Base-by-base conservation (phyloP, 2,113 vertebrate genomes). In the Paradoxurus hermaphroditus region DNA sequence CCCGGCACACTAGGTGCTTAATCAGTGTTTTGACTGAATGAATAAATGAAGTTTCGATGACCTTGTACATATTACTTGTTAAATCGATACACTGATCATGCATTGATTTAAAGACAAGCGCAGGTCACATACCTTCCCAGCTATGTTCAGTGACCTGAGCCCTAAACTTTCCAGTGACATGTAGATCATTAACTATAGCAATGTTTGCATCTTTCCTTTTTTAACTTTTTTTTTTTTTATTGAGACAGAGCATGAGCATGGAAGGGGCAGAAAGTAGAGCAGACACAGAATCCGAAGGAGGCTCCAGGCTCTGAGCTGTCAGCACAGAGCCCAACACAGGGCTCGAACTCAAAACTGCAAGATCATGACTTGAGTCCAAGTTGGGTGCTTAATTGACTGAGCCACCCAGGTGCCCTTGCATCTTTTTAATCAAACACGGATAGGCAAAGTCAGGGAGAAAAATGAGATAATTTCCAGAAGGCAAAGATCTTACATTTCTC, bases 151-250 rank as follows among this genome's bases (percentile, higher is more conserved):
- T 29, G 51, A 68, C 6, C 44, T 83, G 56, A 83, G 16, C 39
- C 3, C 36, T 62, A 25, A 75, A 75, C 49, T 90, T 89, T 88
- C 68, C 75, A 92, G 56, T 34, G 70, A 16, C 62, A 86, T 49
- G 27, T 31, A 93, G 27, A 44, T 56, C 1, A 91, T 75, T 70
- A 86, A 27, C 15, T 93, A 11, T 68, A 56, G 77, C 34, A 63
- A 29, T 90, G 36, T 75, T 97, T 86, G 11, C 31, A 70, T 88
- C 41, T 95, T 95, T 91, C 41, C 94, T 95, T 91, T 81, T 12
- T n/a, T n/a, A n/a, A n/a, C n/a, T n/a, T n/a, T n/a, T n/a, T n/a
- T n/a, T n/a, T n/a, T n/a, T n/a, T n/a, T n/a, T n/a, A n/a, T n/a
- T n/a, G n/a, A n/a, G n/a, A n/a, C n/a, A n/a, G n/a, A n/a, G n/a